These are phyloP conservation scores for Peromyscus maniculatus DNA, from an alignment of 2,113 vertebrate species.

Conservation along the genomic window DNA sequence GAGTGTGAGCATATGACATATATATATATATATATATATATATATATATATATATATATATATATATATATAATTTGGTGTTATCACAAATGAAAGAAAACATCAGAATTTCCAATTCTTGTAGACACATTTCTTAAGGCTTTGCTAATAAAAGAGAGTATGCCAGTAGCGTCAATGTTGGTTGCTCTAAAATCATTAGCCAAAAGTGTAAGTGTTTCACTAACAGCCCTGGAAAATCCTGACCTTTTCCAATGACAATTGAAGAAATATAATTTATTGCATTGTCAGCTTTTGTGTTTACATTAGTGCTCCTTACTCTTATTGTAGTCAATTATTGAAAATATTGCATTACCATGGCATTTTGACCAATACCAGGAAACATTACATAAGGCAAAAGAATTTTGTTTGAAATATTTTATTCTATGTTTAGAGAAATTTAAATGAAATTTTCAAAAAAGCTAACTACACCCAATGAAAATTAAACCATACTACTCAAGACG, in stretches of 20 bases:
- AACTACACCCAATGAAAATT: slow-evolving; percentile 46
- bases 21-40: neutral
- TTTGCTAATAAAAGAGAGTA: neutral
- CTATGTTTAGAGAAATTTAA: slow-evolving; percentile 44
- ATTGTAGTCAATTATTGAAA: slow-evolving; percentile 20
- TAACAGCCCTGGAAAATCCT: neutral
- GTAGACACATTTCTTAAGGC: slow-evolving; percentile 29
- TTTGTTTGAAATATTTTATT: slow-evolving; percentile 45
- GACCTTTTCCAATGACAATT: neutral
- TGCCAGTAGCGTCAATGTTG: neutral
- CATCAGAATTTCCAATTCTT: neutral
- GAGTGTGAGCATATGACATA: neutral
- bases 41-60: neutral
- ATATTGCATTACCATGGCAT: neutral
- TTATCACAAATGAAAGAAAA: neutral
- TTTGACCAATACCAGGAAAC: slow-evolving; percentile 4
- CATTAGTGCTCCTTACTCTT: neutral
- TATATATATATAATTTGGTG: neutral
- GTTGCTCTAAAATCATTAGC: slow-evolving; percentile 21
- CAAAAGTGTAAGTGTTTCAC: neutral
- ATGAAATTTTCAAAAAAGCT: slow-evolving; percentile 38
- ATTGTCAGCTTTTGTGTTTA: neutral
- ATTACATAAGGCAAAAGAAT: slow-evolving; percentile 30
- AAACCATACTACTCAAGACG: neutral
- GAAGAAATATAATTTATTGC: neutral